phyloP scores from a whole-genome alignment of 2,797 vertebrate species.

The Lacerta agilis region DNA sequence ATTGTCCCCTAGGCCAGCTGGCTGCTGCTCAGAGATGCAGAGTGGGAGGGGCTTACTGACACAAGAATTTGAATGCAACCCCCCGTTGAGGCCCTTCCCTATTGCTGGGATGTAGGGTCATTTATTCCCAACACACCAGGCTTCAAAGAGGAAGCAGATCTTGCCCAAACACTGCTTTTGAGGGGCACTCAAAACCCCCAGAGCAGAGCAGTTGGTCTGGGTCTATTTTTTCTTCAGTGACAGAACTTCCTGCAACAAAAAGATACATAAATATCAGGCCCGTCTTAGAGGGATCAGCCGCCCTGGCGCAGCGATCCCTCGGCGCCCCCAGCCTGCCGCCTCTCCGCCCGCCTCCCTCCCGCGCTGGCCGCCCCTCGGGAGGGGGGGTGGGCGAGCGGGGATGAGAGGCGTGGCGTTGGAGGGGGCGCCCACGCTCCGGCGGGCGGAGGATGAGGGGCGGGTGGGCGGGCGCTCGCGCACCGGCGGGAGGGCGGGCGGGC shows the following conservation, averaged over 20 bases:
- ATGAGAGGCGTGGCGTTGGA: no score
- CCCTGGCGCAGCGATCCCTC: no score
- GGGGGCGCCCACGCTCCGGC: no score
- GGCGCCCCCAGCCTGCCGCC: no score
- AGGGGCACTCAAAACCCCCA: neutral
- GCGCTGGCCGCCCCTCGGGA: no score
- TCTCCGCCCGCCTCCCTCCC: no score
- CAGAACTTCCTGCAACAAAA: neutral
- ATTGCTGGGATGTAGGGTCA: neutral
- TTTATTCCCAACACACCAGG: neutral
- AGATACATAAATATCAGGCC: neutral
- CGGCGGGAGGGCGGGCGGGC: no score
- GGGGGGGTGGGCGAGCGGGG: no score
- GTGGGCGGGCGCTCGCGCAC: no score
- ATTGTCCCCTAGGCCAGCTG: slow-evolving; percentile 5
- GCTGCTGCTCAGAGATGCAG: neutral
- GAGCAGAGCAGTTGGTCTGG: neutral
- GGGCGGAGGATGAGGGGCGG: no score
- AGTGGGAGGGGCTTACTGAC: neutral
- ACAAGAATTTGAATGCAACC: neutral
- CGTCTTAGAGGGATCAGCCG: no score
- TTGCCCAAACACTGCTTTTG: neutral
- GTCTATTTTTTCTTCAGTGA: neutral
- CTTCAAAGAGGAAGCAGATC: neutral
- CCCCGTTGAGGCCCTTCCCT: neutral